phyloP scores from a whole-genome alignment of 2,113 vertebrate species.

The Sus scrofa region T2T-Sscrofa CM000813.6:27115501-27116000 shows the following conservation, averaged over 20 bases:
- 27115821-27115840: not conserved
- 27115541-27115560: not conserved
- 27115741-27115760: not conserved
- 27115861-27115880: not conserved
- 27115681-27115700: not conserved
- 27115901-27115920: not conserved
- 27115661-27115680: not conserved
- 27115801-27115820: not conserved
- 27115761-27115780: not conserved
- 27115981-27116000: not conserved
- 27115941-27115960: not conserved
- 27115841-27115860: not conserved
- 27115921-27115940: not conserved
- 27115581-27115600: not conserved
- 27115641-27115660: not conserved
- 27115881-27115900: not conserved
- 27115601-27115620: not conserved
- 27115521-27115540: not conserved
- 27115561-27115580: not conserved
- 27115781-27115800: not conserved
- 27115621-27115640: not conserved
- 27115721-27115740: not conserved
- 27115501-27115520: not conserved
- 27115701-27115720: not conserved
- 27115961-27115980: rapidly evolving